A percentile compares a stretch with the other conserved stretches of the same genome.
These are phyloP conservation scores for Sthenelais limicola DNA, from an alignment of 2,888 invertebrate genomes.

Conservation along the genomic window DNA sequence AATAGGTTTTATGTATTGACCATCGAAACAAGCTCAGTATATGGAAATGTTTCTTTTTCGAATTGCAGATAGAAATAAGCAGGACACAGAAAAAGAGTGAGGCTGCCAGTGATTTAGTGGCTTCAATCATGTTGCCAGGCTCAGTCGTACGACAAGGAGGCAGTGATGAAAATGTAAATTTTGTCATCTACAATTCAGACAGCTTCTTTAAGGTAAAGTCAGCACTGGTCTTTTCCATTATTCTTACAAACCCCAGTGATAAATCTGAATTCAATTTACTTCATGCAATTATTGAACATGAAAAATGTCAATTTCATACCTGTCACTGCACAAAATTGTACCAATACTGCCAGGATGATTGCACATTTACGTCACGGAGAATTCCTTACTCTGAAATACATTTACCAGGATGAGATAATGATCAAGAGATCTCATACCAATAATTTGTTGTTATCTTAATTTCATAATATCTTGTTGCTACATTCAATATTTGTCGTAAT, in stretches of 20 bases:
- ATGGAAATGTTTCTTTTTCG: no score
- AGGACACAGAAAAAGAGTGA: no score
- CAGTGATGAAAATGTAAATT: neutral
- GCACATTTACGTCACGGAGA: no score
- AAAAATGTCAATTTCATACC: neutral
- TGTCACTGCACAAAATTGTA: neutral
- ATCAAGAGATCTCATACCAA: no score
- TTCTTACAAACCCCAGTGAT: no score
- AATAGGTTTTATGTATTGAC: no score
- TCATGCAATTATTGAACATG: neutral
- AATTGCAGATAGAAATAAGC: no score
- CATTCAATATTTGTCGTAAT: neutral
- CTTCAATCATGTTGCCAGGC: neutral
- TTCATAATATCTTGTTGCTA: neutral
- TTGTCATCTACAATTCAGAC: neutral
- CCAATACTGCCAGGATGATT: neutral
- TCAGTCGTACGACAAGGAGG: neutral
- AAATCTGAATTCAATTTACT: neutral
- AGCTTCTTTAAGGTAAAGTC: slow-evolving; percentile 19
- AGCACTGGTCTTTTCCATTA: no score
- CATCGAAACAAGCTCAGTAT: no score
- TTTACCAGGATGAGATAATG: no score
- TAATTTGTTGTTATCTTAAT: neutral
- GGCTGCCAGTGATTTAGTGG: no score
- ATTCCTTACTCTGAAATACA: no score